Percentiles rank a stretch among this genome's conserved stretches.
Evolutionary conservation across 2,888 invertebrate genomes (phyloP).

Genomic region (Lasioglossum zephyrum): DNA sequence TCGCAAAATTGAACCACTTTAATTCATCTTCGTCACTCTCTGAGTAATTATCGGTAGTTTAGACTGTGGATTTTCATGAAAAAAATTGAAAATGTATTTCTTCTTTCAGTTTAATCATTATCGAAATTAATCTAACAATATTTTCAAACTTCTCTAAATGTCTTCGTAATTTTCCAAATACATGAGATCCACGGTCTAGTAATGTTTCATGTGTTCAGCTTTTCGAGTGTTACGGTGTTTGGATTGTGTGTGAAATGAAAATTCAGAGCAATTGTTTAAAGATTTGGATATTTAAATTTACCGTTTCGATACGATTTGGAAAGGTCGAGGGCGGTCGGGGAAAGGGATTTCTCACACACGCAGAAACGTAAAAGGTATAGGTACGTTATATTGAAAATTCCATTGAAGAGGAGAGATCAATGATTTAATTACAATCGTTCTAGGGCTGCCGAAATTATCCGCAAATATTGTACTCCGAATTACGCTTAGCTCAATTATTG

Average conservation of each 20-base stretch:
- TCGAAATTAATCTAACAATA: background rate
- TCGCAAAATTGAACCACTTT: background rate
- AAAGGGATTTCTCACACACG: background rate
- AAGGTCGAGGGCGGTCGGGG: background rate
- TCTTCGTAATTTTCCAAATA: background rate
- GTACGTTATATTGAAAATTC: slow-evolving; percentile 16
- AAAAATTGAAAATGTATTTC: background rate
- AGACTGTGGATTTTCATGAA: background rate
- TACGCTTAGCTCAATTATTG: slow-evolving; percentile 29
- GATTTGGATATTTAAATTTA: background rate
- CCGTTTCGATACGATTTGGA: background rate
- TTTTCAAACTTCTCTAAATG: background rate
- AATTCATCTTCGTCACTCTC: background rate
- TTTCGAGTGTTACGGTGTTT: no score
- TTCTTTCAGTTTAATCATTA: background rate
- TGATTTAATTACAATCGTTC: slow-evolving; percentile 34
- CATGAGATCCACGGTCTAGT: background rate
- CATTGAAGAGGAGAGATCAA: slow-evolving; percentile 25
- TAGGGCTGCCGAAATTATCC: slow-evolving; percentile 60
- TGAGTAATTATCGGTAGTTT: background rate
- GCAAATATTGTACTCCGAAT: slow-evolving; percentile 30
- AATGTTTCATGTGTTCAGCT: no score
- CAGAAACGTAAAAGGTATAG: slow-evolving; percentile 9
- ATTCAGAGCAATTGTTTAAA: background rate
- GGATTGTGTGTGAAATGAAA: background rate